phyloP scores from a whole-genome alignment of 1,140 invertebrate species.

The Anastatus disparis region DNA sequence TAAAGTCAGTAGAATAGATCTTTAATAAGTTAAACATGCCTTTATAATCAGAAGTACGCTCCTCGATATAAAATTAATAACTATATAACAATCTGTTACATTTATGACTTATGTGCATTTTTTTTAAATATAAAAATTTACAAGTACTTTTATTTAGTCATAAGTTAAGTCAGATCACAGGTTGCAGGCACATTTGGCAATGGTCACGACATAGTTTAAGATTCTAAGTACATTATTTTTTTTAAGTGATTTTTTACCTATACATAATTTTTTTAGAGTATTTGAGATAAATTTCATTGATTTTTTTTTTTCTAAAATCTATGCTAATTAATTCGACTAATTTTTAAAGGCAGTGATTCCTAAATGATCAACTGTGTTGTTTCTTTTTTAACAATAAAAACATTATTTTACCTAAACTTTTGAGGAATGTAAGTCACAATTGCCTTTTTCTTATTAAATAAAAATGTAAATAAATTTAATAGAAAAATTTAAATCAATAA shows the following conservation, averaged over 20 bases:
- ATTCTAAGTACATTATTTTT: constrained; percentile 15
- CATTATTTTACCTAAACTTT: too few species aligned
- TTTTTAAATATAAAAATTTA: constrained; percentile 8
- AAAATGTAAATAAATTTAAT: too few species aligned
- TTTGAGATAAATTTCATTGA: not conserved
- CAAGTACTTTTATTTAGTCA: constrained; percentile 20
- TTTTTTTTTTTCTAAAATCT: too few species aligned
- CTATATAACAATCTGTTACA: not conserved
- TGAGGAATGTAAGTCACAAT: too few species aligned
- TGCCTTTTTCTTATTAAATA: too few species aligned
- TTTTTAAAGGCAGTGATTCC: not conserved
- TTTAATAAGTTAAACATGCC: not conserved
- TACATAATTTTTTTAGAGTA: not conserved
- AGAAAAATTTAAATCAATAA: too few species aligned
- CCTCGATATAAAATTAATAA: not conserved
- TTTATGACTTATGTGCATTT: constrained; percentile 4
- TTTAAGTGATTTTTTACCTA: too few species aligned
- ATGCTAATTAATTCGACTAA: too few species aligned
- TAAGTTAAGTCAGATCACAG: constrained; percentile 34
- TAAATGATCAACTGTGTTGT: too few species aligned
- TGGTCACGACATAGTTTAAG: not conserved
- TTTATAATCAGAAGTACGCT: not conserved
- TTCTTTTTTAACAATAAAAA: too few species aligned
- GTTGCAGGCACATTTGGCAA: constrained; percentile 36
- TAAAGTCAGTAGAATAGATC: constrained; percentile 4